Evolutionary conservation across 2,888 invertebrate species (phyloP).

Genomic region (Eupithecia exiguata): DNA sequence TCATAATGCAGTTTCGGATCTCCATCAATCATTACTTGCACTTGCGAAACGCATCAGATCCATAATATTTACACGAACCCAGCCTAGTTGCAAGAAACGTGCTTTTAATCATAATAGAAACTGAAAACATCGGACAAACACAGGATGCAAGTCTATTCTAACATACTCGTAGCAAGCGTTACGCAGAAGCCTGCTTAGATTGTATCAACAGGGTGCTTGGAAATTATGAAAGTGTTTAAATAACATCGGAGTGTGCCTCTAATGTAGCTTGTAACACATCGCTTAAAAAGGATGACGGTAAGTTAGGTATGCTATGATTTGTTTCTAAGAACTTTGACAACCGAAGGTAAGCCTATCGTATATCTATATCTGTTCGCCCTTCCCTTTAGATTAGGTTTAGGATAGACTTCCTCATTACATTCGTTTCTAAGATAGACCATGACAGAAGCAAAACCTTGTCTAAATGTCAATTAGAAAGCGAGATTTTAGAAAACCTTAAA

Average conservation of each 20-base stretch:
- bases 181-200: constrained; percentile 17
- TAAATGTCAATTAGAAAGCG: background rate
- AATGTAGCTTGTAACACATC: background rate
- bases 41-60: constrained; percentile 23
- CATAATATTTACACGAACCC: constrained; percentile 31
- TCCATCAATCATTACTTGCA: constrained; percentile 29
- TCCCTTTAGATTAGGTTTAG: background rate
- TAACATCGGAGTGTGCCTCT: background rate
- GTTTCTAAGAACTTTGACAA: background rate
- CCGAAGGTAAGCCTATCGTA: too few relatives aligned
- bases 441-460: background rate
- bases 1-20: constrained; percentile 13
- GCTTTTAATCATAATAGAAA: constrained; percentile 34
- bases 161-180: constrained; percentile 3
- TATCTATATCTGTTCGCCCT: background rate
- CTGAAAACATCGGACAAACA: constrained; percentile 26
- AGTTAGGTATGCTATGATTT: background rate
- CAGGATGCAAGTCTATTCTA: constrained; percentile 25
- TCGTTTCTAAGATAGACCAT: background rate
- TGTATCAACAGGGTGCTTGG: constrained; percentile 14
- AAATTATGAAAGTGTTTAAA: constrained; percentile 1
- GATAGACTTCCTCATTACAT: background rate
- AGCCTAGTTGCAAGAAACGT: constrained; percentile 28
- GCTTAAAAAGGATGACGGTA: background rate
- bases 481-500: background rate